phyloP scores from a whole-genome alignment of 2,113 vertebrate species.

The Perognathus longimembris region DNA sequence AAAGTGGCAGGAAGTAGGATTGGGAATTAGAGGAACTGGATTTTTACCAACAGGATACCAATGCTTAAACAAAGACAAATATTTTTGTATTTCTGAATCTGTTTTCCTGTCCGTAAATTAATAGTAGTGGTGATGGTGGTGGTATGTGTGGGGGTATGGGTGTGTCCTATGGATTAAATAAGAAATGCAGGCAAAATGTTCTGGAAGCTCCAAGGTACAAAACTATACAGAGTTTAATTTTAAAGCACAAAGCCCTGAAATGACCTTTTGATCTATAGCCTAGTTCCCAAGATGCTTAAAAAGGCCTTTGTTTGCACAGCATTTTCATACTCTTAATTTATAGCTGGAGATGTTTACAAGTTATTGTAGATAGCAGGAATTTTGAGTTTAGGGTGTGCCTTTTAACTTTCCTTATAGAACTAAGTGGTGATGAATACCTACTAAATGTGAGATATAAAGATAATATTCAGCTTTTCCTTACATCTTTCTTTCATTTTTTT shows the following conservation, averaged over 20 bases:
- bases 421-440: conserved; percentile 49
- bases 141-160: no score
- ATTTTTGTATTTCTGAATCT: background rate
- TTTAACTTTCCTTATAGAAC: conserved; percentile 55
- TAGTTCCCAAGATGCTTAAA: background rate
- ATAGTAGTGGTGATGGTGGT: background rate
- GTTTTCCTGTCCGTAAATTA: background rate
- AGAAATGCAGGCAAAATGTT: conserved; percentile 1
- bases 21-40: conserved; percentile 19
- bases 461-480: background rate
- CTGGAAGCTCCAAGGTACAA: background rate
- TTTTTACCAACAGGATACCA: background rate
- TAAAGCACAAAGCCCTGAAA: conserved; percentile 12
- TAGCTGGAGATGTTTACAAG: conserved; percentile 24
- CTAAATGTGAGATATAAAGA: conserved; percentile 26
- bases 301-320: background rate
- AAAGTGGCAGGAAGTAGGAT: background rate
- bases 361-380: background rate
- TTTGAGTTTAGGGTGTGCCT: conserved; percentile 56
- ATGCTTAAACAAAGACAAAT: background rate
- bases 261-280: conserved; percentile 11
- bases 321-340: conserved; percentile 23
- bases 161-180: conserved; percentile 14
- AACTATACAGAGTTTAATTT: conserved; percentile 9
- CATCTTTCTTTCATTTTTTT: conserved; percentile 4